Conservation (phyloP, 1,140 invertebrate species). For the Lepidotrigona ventralis region DNA sequence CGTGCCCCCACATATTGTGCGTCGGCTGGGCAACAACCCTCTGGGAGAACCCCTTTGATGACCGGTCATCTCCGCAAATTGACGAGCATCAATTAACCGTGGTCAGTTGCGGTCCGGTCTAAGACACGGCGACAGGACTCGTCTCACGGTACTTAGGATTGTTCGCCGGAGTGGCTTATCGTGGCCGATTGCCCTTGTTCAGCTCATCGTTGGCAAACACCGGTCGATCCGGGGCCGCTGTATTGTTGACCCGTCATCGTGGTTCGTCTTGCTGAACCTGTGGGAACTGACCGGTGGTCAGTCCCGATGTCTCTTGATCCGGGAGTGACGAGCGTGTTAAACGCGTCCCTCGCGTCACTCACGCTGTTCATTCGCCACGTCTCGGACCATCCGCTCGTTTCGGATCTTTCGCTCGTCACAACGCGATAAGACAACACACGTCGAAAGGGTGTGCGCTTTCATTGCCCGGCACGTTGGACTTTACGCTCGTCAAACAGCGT, state of each 20-base stretch:
- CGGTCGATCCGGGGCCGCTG: constrained; percentile 4
- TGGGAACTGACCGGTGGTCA: constrained; percentile 74
- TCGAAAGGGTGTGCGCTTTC: constrained; percentile 18
- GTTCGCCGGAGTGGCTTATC: constrained; percentile 62
- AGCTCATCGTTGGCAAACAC: constrained; percentile 55
- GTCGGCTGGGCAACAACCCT: not conserved
- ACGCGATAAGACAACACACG: constrained; percentile 11
- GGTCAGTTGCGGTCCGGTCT: constrained; percentile 53
- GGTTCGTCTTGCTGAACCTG: constrained; percentile 38
- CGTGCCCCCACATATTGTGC: not conserved
- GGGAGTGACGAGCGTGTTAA: constrained; percentile 62
- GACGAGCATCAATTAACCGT: constrained; percentile 67
- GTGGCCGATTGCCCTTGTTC: constrained; percentile 53
- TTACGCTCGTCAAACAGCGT: constrained; percentile 40
- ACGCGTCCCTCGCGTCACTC: constrained; percentile 36
- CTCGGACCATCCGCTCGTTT: not conserved
- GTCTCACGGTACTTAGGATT: constrained; percentile 73
- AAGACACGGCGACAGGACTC: constrained; percentile 50
- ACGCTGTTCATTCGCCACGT: not conserved
- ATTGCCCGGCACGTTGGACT: constrained; percentile 12
- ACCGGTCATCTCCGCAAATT: constrained; percentile 42
- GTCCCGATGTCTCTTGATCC: constrained; percentile 49
- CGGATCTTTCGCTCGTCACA: constrained; percentile 6
- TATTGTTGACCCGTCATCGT: constrained; percentile 44
- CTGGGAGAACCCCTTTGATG: constrained; percentile 50